Percentiles rank a stretch among this genome's conserved stretches.
Evolutionary conservation across 2,113 vertebrate genomes (phyloP).

Genomic region (Sphyrna mokarran): DNA sequence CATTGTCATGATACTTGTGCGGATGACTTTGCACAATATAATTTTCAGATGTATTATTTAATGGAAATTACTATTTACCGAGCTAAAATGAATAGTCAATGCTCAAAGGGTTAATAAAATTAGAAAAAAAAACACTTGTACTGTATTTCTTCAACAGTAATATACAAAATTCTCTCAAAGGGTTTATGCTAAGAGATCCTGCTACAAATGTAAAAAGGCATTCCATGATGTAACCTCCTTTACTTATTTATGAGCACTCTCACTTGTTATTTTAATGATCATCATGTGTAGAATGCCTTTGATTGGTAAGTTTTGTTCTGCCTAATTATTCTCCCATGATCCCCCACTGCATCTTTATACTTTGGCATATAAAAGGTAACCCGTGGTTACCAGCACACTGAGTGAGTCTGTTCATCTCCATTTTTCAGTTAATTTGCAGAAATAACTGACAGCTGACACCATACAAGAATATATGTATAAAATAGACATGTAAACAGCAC

Average conservation of each 20-base stretch:
- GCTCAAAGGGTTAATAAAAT: constrained; percentile 98
- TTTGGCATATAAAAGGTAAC: constrained; percentile 94
- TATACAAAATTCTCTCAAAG: constrained; percentile 69
- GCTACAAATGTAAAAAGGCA: constrained; percentile 84
- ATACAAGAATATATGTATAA: constrained; percentile 87
- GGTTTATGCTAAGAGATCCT: constrained; percentile 95
- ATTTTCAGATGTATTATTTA: constrained; percentile 71
- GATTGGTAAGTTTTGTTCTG: constrained; percentile 81
- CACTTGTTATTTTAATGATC: constrained; percentile 66
- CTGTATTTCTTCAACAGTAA: constrained; percentile 87
- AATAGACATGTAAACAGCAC: constrained; percentile 98
- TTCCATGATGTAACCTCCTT: constrained; percentile 79
- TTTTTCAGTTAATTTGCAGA: constrained; percentile 96
- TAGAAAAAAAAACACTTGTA: constrained; percentile 71
- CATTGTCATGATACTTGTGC: constrained; percentile 29
- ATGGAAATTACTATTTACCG: constrained; percentile 43
- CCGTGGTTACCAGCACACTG: constrained; percentile 89
- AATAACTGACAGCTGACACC: constrained; percentile 98
- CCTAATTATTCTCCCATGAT: constrained; percentile 93
- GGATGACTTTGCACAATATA: constrained; percentile 86
- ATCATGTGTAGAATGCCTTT: constrained; percentile 80
- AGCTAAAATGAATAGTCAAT: constrained; percentile 54
- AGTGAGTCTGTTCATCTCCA: constrained; percentile 84
- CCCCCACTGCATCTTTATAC: constrained; percentile 92
- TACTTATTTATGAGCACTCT: constrained; percentile 85